A percentile compares a stretch with the other conserved stretches of the same genome.
These are phyloP conservation scores for Tridacna gigas DNA, from an alignment of 2,888 invertebrate genomes.

Conservation along the genomic window DNA sequence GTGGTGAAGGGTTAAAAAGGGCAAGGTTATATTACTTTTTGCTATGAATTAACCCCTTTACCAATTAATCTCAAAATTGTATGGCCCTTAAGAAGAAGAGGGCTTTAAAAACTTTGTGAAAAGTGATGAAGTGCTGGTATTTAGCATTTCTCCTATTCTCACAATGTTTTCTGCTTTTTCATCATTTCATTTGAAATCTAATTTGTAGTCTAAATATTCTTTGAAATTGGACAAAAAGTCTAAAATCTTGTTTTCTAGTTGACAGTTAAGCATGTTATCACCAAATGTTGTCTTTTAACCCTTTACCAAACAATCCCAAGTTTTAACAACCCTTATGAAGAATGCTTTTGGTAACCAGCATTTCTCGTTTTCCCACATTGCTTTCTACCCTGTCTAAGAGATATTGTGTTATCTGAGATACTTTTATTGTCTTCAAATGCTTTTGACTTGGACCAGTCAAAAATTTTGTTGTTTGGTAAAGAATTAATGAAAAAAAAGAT, in stretches of 20 bases:
- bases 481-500: no score
- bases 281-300: no score
- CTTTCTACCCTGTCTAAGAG: neutral
- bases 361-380: neutral
- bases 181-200: neutral
- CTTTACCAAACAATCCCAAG: no score
- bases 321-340: no score
- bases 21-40: no score
- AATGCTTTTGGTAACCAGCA: no score
- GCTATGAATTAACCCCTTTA: no score
- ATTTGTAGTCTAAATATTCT: no score
- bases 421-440: neutral
- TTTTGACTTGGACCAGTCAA: neutral
- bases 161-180: neutral
- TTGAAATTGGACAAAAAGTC: neutral
- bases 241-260: neutral
- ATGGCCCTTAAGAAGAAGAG: neutral
- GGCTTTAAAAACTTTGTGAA: neutral
- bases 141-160: neutral
- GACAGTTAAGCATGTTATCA: neutral
- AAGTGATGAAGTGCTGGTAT: neutral
- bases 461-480: no score
- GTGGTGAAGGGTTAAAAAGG: no score
- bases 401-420: neutral
- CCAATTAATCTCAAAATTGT: no score